phyloP scores from a whole-genome alignment of 2,888 invertebrate genomes.

The Globia sparganii region DNA sequence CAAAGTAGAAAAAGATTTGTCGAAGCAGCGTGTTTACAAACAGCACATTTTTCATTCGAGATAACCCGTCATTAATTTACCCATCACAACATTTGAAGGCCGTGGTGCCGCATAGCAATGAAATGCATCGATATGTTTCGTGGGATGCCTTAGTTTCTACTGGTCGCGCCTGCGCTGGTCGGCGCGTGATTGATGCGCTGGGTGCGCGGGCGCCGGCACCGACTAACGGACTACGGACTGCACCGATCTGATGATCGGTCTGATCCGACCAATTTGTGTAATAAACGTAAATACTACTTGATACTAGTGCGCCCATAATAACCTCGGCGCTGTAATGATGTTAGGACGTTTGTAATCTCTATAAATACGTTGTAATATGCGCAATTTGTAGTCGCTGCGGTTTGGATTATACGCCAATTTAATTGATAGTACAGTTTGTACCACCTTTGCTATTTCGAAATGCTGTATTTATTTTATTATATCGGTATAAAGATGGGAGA shows the following conservation, averaged over 20 bases:
- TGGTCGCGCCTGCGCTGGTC: slow-evolving; percentile 21
- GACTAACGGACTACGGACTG: slow-evolving; percentile 53
- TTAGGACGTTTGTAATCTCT: slow-evolving; percentile 59
- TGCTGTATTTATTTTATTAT: slow-evolving; percentile 42
- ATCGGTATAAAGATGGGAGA: slow-evolving; percentile 10
- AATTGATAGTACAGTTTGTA: slow-evolving; percentile 60
- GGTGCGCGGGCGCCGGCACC: slow-evolving; percentile 29
- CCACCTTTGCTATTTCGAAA: slow-evolving; percentile 30
- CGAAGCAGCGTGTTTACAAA: slow-evolving; percentile 48
- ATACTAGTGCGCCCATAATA: slow-evolving; percentile 63
- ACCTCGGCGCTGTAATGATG: slow-evolving; percentile 54
- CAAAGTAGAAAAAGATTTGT: slow-evolving; percentile 56
- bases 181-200: slow-evolving; percentile 67
- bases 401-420: slow-evolving; percentile 57
- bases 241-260: slow-evolving; percentile 54
- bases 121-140: slow-evolving; percentile 70
- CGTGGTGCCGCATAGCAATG: slow-evolving; percentile 69
- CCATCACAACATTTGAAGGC: slow-evolving; percentile 72
- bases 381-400: slow-evolving; percentile 63
- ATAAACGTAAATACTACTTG: slow-evolving; percentile 70
- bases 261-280: slow-evolving; percentile 69
- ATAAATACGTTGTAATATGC: slow-evolving; percentile 59
- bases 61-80: slow-evolving; percentile 68
- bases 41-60: slow-evolving; percentile 56
- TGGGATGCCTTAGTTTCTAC: slow-evolving; percentile 73